Evolutionary conservation across 2,888 invertebrate species (phyloP), one percentile per base, ranked within the genome.

Genomic region (Troilus luridus): DNA sequence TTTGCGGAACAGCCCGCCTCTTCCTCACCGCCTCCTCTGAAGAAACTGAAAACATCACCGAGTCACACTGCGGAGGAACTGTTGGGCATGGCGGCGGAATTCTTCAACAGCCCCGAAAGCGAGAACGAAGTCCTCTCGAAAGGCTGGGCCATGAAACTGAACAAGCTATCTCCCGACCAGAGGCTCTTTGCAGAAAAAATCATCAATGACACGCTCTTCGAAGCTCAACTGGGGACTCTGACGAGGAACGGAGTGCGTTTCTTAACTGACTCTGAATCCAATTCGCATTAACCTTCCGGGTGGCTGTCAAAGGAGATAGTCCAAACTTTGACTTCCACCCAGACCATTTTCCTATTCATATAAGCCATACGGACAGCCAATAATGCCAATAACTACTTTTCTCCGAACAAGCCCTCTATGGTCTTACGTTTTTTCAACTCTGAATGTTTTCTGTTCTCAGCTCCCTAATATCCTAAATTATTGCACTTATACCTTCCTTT

Each of bases 181-280:
- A 59, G 91, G 67, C 88, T 27, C 24, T 91, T 88, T 72, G 91
- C 88, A 14, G 91, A 91, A 72, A 91, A 91, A 58, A 91, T 91
- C 10, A 91, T 91, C n/a, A 91, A 91, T 58, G 88, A 91, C 24
- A 72, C 91, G n/a, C 91, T 91, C 24, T 88, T 91, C 88, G 91
- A 91, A 91, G 91, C 91, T 64, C 41, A 91, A 88, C 21, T 91
- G 88, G 91, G 91, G 14, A 91, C 41, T 27, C 72, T 91, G 21
- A 91, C 91, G 56, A 88, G 88, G 88, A 88, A 91, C 19, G 88
- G 91, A 67, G 88, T 91, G 54, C 91, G 91, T 19, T 85, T 77
- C 88, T 56, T 24, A 85, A 24, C 90, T 21, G 24, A 14, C 11
- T 62, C 91, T 11, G 19, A 85, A 54, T 58, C 60, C n/a, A 12